Base-by-base conservation (phyloP, 2,113 vertebrate species). In the Tichodroma muraria region DNA sequence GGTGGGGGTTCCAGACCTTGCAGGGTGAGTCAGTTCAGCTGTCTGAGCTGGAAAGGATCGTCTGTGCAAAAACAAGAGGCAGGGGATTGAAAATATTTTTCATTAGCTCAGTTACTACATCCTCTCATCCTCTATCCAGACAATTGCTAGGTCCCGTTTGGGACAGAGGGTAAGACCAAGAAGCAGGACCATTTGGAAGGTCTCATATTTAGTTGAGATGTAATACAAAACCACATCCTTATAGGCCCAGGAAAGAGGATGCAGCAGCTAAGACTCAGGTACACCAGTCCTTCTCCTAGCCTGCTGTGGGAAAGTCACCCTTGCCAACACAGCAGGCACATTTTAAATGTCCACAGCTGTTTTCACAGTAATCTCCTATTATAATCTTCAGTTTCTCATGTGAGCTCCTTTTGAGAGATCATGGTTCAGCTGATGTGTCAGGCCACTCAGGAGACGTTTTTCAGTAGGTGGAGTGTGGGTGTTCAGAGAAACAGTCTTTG, bases 371-470 rank as follows among this genome's bases (percentile, higher is more conserved):
- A 57, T 63, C 17, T 77, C 25, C 18, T 68, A 3, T 56, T 28
- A 22, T 23, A 33, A 64, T 15, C 38, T 42, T 45, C 18, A 68
- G n/a, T 45, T 80, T 72, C n/a, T 35, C 38, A 10, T 19, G 17
- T 42, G 50, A 80, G 42, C 8, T 69, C 45, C 50, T 82, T 88
- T 40, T 66, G 79, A 53, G 49, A 76, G 7, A 17, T 49, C 37
- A 30, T 44, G 24, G 28, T 64, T 76, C 38, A 68, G 57, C 49
- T 91, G 42, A 28, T 31, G 20, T 37, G 42, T 38, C 53, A 35
- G 56, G 42, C 23, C 0, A 0, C 37, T 70, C 37, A 45, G 35
- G 35, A 75, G 28, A n/a, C 0, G 2, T 45, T 73, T 69, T 59
- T 83, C n/a, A 40, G 21, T 28, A 56, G 31, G 50, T 12, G 17